These are phyloP conservation scores for Sitophilus oryzae DNA, from an alignment of 1,140 invertebrate species.

Conservation along the genomic window DNA sequence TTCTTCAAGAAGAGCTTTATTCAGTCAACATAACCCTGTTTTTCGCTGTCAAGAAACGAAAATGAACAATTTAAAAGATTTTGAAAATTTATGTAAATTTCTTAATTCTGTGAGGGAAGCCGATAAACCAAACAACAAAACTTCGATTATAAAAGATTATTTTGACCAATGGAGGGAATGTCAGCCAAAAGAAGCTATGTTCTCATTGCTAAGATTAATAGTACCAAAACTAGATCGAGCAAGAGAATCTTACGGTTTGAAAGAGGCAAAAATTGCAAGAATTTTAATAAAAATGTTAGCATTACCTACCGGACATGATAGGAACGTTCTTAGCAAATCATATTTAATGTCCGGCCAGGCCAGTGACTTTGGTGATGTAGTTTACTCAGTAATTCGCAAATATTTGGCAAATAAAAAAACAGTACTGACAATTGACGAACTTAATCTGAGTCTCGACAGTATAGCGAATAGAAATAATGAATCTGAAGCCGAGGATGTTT, in stretches of 20 bases:
- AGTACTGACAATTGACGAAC: slow-evolving; percentile 54
- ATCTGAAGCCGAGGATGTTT: slow-evolving; percentile 45
- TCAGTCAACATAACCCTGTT: too few relatives aligned
- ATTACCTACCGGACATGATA: slow-evolving; percentile 59
- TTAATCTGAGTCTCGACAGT: slow-evolving; percentile 65
- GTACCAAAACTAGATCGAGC: slow-evolving; percentile 62
- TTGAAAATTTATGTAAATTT: slow-evolving; percentile 30
- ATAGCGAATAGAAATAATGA: slow-evolving; percentile 55
- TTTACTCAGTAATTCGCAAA: slow-evolving; percentile 62
- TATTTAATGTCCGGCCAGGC: slow-evolving; percentile 35
- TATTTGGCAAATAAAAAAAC: slow-evolving; percentile 49
- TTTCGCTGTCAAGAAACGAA: too few relatives aligned
- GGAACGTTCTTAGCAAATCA: slow-evolving; percentile 55
- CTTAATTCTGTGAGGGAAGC: slow-evolving; percentile 23
- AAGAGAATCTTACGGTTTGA: slow-evolving; percentile 59
- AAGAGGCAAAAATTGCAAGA: slow-evolving; percentile 58
- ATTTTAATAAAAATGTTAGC: slow-evolving; percentile 64
- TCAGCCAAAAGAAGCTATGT: slow-evolving; percentile 46
- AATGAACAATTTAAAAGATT: too few relatives aligned
- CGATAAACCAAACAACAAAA: slow-evolving; percentile 24
- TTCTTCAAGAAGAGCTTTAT: too few relatives aligned
- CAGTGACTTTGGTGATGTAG: slow-evolving; percentile 69
- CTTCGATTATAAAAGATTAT: slow-evolving; percentile 19
- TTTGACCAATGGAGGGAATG: slow-evolving; percentile 24
- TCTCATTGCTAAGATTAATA: slow-evolving; percentile 64